Evolutionary conservation across 2,113 vertebrate species (phyloP), one percentile per base, ranked within the genome.

Genomic region (Falcunculus frontatus): DNA sequence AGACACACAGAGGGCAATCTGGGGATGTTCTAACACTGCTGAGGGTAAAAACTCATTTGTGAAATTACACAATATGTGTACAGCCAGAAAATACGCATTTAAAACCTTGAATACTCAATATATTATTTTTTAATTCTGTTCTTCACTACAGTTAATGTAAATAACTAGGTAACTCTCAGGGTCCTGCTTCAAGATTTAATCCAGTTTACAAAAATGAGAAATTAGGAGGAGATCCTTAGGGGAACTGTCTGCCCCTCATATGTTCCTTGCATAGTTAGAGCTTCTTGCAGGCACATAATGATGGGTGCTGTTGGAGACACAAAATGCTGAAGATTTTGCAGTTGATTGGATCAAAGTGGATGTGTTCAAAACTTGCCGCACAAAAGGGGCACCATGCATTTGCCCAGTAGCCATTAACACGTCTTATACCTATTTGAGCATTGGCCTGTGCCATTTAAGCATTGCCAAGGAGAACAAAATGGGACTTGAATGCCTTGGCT

Each of bases 1-100:
- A 62, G 56, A 53, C 9, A 30, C 11, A 21, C 0, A 0, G 13
- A 75, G 44, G 15, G 46, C 21, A 62, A 32, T 22, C 9, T 9
- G 1, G 53, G n/a, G 33, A 6, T 69, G 10, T n/a, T 76, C n/a
- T 44, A 85, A 82, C 76, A 39, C 41, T 64, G 8, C 56, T 20
- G 52, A 53, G 41, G 41, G 57, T 60, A 46, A 76, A 74, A 26
- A 20, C 16, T 74, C 2, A 4, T 35, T 87, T 25, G 15, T 69
- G 22, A 57, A 62, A 41, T 53, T 29, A 15, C 19, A 39, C 9
- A 7, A 16, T 37, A 20, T n/a, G 14, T 29, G 5, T 60, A 19
- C 2, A 7, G 49, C 9, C 33, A 80, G 30, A 33, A 94, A 64
- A 39, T 9, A 42, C 68, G 47, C 5, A 16, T 74, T 83, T 37